phyloP scores from a whole-genome alignment of 2,888 invertebrate genomes.

The Thyatira batis region DNA sequence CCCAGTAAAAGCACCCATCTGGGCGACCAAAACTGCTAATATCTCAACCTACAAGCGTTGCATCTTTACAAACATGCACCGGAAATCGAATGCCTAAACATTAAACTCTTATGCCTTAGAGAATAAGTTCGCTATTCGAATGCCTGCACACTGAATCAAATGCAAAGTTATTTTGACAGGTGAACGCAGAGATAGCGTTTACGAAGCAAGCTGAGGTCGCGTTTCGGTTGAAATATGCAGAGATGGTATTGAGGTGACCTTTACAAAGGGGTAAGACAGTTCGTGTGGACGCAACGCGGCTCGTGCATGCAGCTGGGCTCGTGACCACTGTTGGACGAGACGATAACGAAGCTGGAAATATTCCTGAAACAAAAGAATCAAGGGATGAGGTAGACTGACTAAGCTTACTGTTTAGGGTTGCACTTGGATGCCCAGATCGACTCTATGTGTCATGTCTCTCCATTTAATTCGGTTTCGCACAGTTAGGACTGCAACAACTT shows the following conservation, averaged over 20 bases:
- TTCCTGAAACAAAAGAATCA: too few species aligned
- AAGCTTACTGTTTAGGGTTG: too few species aligned
- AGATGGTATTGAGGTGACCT: slow-evolving; percentile 73
- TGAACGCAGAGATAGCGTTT: slow-evolving; percentile 71
- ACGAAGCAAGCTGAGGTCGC: slow-evolving; percentile 69
- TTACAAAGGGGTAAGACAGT: slow-evolving; percentile 77
- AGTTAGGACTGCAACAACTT: not conserved
- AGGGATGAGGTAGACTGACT: too few species aligned
- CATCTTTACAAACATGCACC: slow-evolving; percentile 50
- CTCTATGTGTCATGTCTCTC: too few species aligned
- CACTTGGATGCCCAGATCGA: too few species aligned
- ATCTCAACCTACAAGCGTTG: slow-evolving; percentile 71
- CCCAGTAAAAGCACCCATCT: slow-evolving; percentile 73
- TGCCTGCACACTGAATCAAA: slow-evolving; percentile 5
- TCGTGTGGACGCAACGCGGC: slow-evolving; percentile 58
- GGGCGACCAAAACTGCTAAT: slow-evolving; percentile 67
- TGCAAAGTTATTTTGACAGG: slow-evolving; percentile 39
- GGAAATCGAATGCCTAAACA: not conserved
- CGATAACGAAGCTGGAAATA: slow-evolving; percentile 9
- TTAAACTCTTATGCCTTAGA: slow-evolving; percentile 13
- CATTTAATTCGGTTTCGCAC: too few species aligned
- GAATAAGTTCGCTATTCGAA: slow-evolving; percentile 30
- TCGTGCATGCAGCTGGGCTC: slow-evolving; percentile 48
- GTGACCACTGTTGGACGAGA: slow-evolving; percentile 37
- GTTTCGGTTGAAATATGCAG: slow-evolving; percentile 76